Evolutionary conservation across 2,888 invertebrate genomes (phyloP), one percentile per base, ranked within the genome.

Genomic region (Pollenia amentaria): DNA sequence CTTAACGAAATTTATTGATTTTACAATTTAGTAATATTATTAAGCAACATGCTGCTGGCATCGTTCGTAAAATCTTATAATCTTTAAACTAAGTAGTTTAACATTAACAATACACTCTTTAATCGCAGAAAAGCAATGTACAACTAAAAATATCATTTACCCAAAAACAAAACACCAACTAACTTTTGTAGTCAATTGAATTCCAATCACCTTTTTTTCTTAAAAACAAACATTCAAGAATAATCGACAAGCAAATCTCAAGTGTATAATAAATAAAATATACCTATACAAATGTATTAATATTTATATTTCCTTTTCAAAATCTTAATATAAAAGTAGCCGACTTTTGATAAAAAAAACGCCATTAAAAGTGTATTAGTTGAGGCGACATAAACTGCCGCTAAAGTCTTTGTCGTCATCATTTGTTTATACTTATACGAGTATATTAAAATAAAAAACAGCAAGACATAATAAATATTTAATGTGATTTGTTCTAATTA

Each of bases 271-370:
- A 78, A 77, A 78, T 65, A 60, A 42, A 44, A 48, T 51, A 67
- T 29, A 6, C 6, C 3, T 29, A 6, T 29, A 67, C 57, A 51
- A 21, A 81, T 48, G 29, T 55, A 42, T 55, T 16, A 64, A 12
- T 29, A 18, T 46, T 29, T 38, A 73, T 60, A 11, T 60, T 29
- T 57, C 29, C 44, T 51, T 16, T 38, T 46, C 42, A 53, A 21
- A 64, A 6, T 53, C 42, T 62, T 38, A 55, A 29, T 75, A 65
- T 69, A 76, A 85, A 86, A 83, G 84, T 65, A 70, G 82, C 78
- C 78, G 78, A 70, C 42, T 44, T 62, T 62, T 55, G 29, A 51
- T 62, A 72, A 73, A 81, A 75, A 69, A 69, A 69, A 75, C 75
- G 75, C 16, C 42, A 42, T 77, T 72, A 79, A 83, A 82, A 64